Conservation (phyloP, 2,113 vertebrate genomes). For the Epinephelus lanceolatus region DNA sequence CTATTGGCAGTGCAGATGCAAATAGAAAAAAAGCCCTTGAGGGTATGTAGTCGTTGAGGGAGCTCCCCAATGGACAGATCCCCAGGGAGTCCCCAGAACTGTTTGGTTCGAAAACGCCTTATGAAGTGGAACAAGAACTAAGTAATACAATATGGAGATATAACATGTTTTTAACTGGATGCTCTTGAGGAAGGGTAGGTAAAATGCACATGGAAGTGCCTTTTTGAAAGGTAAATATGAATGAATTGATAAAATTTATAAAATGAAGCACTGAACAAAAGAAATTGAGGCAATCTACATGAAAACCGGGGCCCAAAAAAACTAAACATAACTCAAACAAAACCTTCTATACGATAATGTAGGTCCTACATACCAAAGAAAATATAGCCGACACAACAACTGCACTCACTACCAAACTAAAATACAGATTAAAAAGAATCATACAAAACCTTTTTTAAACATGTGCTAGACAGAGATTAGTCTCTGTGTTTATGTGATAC, state of each 20-base stretch:
- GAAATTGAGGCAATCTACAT: neutral
- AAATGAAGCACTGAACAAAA: neutral
- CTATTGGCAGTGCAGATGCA: too few species aligned
- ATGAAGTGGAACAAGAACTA: neutral
- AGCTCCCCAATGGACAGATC: too few species aligned
- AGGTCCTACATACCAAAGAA: neutral
- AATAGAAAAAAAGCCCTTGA: too few species aligned
- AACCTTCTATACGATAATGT: neutral
- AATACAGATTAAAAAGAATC: neutral
- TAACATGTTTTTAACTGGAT: neutral
- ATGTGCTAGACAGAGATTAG: neutral
- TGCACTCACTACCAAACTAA: neutral
- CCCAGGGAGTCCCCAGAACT: too few species aligned
- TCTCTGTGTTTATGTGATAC: slow-evolving; percentile 1
- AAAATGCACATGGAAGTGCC: neutral
- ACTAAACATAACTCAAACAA: neutral
- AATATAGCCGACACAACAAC: neutral
- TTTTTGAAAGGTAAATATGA: neutral
- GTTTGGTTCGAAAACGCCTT: too few species aligned
- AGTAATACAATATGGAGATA: accelerated
- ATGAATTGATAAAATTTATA: neutral
- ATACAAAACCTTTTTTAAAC: neutral
- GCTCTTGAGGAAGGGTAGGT: neutral
- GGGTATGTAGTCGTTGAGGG: too few species aligned
- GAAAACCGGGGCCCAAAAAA: neutral